A percentile compares a stretch with the other conserved stretches of the same genome.
phyloP scores from a whole-genome alignment of 1,140 invertebrate genomes.

The Homarus americanus region DNA sequence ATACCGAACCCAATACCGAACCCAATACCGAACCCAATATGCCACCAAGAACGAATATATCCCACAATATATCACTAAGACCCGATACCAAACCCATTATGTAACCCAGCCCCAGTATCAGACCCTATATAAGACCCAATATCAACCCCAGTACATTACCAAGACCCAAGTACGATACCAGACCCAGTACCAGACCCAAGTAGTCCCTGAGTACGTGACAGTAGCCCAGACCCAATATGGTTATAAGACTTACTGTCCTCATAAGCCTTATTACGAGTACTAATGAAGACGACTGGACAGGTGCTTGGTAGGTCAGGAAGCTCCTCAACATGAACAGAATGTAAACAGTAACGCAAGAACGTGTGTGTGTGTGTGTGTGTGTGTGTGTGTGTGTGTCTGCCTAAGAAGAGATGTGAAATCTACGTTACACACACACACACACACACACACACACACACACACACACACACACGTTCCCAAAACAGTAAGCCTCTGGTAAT shows the following conservation, averaged over 20 bases:
- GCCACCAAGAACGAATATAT: conserved; percentile 36
- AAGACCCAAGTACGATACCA: conserved; percentile 45
- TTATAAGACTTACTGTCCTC: conserved; percentile 41
- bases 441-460: too few relatives aligned
- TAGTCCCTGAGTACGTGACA: conserved; percentile 28
- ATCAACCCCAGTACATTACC: conserved; percentile 47
- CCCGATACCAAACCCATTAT: conserved; percentile 39
- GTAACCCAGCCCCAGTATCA: conserved; percentile 43
- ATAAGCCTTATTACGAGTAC: conserved; percentile 17
- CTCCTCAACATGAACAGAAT: too few relatives aligned
- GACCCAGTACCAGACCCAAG: conserved; percentile 34
- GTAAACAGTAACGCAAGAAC: too few relatives aligned
- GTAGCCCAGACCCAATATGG: conserved; percentile 4
- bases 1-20: conserved; percentile 37
- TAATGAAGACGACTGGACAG: too few relatives aligned
- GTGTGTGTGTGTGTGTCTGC: too few relatives aligned
- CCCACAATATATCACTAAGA: conserved; percentile 49
- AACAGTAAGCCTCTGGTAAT: too few relatives aligned
- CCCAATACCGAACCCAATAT: conserved; percentile 54
- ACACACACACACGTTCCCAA: too few relatives aligned
- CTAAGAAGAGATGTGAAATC: too few relatives aligned
- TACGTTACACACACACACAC: too few relatives aligned
- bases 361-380: too few relatives aligned
- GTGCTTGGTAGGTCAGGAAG: too few relatives aligned
- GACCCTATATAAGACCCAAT: conserved; percentile 35